phyloP scores from a whole-genome alignment of 2,113 vertebrate species.

The Pica pica region DNA sequence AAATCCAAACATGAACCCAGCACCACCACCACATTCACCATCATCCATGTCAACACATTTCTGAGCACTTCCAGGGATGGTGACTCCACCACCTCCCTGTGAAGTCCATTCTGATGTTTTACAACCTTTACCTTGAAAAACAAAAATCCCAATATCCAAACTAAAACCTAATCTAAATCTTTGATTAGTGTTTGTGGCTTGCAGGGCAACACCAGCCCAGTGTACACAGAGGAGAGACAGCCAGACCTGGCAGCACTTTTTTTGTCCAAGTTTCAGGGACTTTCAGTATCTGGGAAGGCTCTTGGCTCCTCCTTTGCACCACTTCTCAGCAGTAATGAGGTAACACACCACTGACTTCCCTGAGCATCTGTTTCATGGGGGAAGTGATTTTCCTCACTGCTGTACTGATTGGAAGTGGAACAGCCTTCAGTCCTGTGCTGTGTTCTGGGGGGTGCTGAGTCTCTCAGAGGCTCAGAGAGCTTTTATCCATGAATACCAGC shows the following conservation, averaged over 20 bases:
- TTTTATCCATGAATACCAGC: neutral
- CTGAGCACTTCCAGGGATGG: neutral
- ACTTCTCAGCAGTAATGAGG: slow-evolving; percentile 8
- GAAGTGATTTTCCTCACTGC: slow-evolving; percentile 25
- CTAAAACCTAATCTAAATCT: neutral
- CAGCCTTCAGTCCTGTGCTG: neutral
- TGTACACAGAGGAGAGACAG: neutral
- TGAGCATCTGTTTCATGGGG: neutral
- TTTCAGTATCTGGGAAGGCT: neutral
- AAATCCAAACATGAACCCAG: neutral
- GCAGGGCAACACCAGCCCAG: neutral
- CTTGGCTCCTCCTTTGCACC: slow-evolving; percentile 30
- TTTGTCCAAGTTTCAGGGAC: neutral
- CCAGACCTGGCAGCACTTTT: neutral
- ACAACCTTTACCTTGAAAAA: neutral
- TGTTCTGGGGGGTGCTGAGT: neutral
- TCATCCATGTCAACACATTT: too few relatives aligned
- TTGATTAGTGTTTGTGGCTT: neutral
- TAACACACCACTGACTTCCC: neutral
- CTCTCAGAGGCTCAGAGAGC: slow-evolving; percentile 17
- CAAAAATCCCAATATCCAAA: neutral
- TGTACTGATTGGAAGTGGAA: neutral
- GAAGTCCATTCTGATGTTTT: neutral
- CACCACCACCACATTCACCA: neutral
- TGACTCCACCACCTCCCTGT: neutral